Evolutionary conservation across 2,888 invertebrate species (phyloP), one percentile per base, ranked within the genome.

Genomic region (Parelbella ahira): DNA sequence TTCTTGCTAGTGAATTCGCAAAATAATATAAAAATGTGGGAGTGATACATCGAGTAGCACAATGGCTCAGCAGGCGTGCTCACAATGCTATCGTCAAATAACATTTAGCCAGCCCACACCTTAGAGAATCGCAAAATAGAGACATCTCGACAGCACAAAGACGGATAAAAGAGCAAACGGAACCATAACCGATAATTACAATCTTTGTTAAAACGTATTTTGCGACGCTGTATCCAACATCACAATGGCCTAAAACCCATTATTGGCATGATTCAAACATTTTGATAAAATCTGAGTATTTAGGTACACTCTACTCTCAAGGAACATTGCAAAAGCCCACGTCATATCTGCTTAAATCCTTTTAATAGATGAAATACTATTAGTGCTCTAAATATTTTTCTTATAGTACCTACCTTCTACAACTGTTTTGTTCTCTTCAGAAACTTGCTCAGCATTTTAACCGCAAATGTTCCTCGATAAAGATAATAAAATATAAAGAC

Each of bases 81-180:
- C 66, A 83, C 83, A 78, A 79, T 76, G 65, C 72, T 68, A 69
- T 86, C 82, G 81, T 87, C 83, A 84, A 84, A 86, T 86, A 86
- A 82, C 84, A 78, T 84, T 86, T 84, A 86, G 79, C 78, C 79
- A 71, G 75, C 82, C 84, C 83, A 80, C 83, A 84, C 86, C 81
- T 83, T 84, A 82, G 82, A 82, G 70, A 78, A 80, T 83, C 79
- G 79, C 84, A 77, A 86, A 82, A 87, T 87, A 72, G 78, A 87
- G 84, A 84, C 81, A 81, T 87, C 79, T 59, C 56, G 37, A 25
- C 38, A 25, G 53, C 51, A 84, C 82, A 83, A 84, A 64, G 67
- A 58, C 53, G 60, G 63, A 70, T 73, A 74, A 78, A 74, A 71
- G 63, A 73, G 71, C 71, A 58, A 61, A 71, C 65, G 69, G 73